A percentile compares a stretch with the other conserved stretches of the same genome.
Conservation (phyloP, 2,888 invertebrate species). For the Troides aeacus region DNA sequence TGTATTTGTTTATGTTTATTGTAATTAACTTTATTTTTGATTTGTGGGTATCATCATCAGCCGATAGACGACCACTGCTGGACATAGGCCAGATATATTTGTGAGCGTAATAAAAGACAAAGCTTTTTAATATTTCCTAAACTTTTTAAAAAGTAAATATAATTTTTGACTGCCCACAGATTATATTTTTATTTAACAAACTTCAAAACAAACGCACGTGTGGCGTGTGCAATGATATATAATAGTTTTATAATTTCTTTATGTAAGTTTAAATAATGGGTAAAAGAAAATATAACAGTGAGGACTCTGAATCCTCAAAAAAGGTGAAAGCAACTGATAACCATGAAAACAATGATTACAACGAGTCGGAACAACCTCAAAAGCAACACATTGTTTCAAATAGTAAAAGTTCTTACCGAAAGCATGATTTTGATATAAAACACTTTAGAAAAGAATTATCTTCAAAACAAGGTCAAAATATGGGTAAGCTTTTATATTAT, state of each 20-base stretch:
- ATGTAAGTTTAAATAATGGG: constrained; percentile 49
- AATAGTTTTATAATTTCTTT: not conserved
- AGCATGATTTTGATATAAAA: constrained; percentile 76
- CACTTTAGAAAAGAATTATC: constrained; percentile 80
- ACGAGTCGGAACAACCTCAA: constrained; percentile 52
- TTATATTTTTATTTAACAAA: constrained; percentile 6
- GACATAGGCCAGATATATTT: too few species aligned
- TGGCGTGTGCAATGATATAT: constrained; percentile 17
- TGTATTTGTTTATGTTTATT: too few species aligned
- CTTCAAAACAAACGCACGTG: constrained; percentile 52
- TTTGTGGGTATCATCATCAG: too few species aligned
- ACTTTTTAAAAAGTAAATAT: not conserved
- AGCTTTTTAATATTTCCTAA: not conserved
- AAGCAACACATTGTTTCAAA: constrained; percentile 36
- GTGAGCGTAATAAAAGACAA: not conserved
- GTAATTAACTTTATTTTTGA: too few species aligned
- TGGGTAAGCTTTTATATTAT: constrained; percentile 58
- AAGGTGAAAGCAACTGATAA: constrained; percentile 47
- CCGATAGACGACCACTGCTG: too few species aligned
- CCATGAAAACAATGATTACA: constrained; percentile 35
- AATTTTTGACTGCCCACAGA: not conserved
- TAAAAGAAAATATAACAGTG: constrained; percentile 60
- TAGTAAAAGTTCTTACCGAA: constrained; percentile 41
- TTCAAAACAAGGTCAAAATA: constrained; percentile 74
- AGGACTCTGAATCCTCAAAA: constrained; percentile 43